Base-by-base conservation (phyloP, 35 echinoderm and acorn worm species). In the Stichopus chloronotus region DNA sequence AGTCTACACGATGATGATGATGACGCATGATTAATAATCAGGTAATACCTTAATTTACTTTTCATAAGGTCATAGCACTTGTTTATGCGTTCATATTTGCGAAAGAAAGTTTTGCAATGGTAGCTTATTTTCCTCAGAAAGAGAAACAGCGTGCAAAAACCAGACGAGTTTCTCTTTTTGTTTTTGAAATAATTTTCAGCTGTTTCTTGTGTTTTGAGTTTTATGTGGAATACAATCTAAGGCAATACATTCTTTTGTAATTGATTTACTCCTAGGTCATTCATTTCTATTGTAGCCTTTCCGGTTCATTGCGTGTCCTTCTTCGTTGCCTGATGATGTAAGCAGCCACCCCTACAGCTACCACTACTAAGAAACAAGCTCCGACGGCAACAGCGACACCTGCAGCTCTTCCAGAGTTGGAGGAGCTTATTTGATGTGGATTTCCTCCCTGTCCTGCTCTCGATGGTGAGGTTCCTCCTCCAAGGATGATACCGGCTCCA, bases 291-390 rank as follows among this genome's bases (percentile, higher is more conserved):
- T 83, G 17, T 11, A 83, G 53, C 55, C 80, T 24, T 43, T 83
- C 80, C 80, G 55, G 61, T 65, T 11, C 4, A 17, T 83, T 83
- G 80, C 80, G 80, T 19, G 52, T 83, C 53, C 80, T 52, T 10
- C 80, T 83, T 56, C 55, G 80, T 83, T 55, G 80, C 25, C 52
- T 83, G 80, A 83, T 83, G 80, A 83, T 5, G 80, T 83, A 83
- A 83, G 80, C 80, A 19, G 80, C 80, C 25, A 83, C 80, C 4
- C 80, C 80, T 16, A 55, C 80, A n/a, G 80, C 80, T 5, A 83
- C 25, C 17, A 4, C 80, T 10, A 83, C 80, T 4, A 83, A 56
- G 53, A 83, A 6, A 56, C 25, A 83, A 7, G 80, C 80, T 55
- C 53, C 80, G 10, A 83, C 80, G 9, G 80, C 80, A 9, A 83